Conservation (phyloP, 2,797 vertebrate genomes). For the Huso huso region DNA sequence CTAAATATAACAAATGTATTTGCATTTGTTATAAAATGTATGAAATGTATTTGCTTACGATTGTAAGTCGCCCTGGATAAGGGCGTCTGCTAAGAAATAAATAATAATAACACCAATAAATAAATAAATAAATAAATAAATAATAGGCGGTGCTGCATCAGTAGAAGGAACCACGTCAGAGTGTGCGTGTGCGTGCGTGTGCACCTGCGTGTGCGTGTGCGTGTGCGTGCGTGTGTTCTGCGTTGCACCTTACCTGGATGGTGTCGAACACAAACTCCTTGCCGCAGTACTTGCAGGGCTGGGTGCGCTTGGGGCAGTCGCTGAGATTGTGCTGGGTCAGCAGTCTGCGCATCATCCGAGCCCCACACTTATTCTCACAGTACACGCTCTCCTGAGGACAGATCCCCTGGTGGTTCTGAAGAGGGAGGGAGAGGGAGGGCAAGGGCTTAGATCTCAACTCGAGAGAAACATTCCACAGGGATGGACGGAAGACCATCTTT, state of each 20-base stretch:
- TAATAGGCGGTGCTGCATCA: neutral
- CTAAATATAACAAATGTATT: no score
- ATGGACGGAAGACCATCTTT: neutral
- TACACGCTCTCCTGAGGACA: conserved; percentile 97
- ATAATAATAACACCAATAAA: no score
- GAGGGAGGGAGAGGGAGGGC: neutral
- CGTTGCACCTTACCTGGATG: conserved; percentile 74
- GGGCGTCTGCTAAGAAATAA: no score
- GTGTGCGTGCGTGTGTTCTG: neutral
- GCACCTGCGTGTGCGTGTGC: conserved; percentile 2
- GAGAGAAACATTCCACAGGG: neutral
- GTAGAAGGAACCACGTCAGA: conserved; percentile 2
- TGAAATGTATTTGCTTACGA: no score
- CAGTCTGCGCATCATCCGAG: conserved; percentile 91
- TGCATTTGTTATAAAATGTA: no score
- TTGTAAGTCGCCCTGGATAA: no score
- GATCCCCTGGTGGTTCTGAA: conserved; percentile 85
- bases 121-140: no score
- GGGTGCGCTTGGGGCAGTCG: conserved; percentile 95
- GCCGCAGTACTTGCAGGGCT: conserved; percentile 89
- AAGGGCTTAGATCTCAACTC: neutral
- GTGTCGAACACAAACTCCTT: conserved; percentile 97
- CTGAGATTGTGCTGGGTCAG: conserved; percentile 78
- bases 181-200: conserved; percentile 4
- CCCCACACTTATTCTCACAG: conserved; percentile 97